These are phyloP conservation scores for Heliocidaris erythrogramma DNA, from an alignment of 35 echinoderm and acorn worm species.

Conservation along the genomic window DNA sequence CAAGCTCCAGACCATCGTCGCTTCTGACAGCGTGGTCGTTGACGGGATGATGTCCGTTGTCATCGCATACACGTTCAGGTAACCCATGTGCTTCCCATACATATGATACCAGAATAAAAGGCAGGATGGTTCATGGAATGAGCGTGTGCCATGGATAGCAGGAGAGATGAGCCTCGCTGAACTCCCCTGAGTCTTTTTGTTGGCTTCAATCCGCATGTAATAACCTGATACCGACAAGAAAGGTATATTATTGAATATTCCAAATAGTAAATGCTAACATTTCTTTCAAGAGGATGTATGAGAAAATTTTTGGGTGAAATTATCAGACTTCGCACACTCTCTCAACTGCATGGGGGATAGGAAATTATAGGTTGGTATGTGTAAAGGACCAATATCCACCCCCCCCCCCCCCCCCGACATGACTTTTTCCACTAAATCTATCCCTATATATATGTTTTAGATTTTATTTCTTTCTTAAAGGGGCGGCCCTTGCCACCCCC, in stretches of 20 bases:
- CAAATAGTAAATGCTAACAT: too few species aligned
- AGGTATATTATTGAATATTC: not conserved
- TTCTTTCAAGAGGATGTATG: too few species aligned
- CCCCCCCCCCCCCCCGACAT: too few species aligned
- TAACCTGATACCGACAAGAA: not conserved
- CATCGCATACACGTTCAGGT: not conserved
- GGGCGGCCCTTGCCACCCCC: too few species aligned
- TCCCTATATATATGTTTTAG: too few species aligned
- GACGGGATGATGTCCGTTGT: not conserved
- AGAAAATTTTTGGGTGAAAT: too few species aligned
- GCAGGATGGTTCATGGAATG: not conserved
- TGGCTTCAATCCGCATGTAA: not conserved
- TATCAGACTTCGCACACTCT: too few species aligned
- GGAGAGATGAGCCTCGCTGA: not conserved
- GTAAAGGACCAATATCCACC: too few species aligned
- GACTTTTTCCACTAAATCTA: too few species aligned
- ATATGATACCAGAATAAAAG: not conserved
- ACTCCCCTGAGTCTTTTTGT: not conserved
- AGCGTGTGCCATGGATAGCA: not conserved
- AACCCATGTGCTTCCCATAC: not conserved
- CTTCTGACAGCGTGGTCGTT: not conserved
- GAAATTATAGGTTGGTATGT: too few species aligned
- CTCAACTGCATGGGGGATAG: too few species aligned
- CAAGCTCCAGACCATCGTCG: not conserved
- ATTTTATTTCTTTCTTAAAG: too few species aligned